Conservation (phyloP, 2,888 invertebrate species). For the Mesorhabditis belari region DNA sequence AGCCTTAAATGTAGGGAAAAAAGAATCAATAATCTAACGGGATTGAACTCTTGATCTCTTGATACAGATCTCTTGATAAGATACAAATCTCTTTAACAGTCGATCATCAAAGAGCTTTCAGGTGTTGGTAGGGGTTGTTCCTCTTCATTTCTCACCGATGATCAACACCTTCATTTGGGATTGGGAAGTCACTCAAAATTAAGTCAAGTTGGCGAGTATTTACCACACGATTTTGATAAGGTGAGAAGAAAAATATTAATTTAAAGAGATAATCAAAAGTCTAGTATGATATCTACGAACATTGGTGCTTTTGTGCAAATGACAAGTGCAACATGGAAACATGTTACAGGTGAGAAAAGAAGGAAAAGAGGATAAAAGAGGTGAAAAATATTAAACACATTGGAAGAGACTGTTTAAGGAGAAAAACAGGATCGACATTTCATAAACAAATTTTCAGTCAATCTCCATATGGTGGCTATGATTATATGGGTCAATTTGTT, state of each 20-base stretch:
- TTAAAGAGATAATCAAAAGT: slow-evolving; percentile 4
- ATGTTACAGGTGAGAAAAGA: slow-evolving; percentile 9
- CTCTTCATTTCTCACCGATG: slow-evolving; percentile 39
- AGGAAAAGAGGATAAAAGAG: background rate
- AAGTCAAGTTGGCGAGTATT: slow-evolving; percentile 35
- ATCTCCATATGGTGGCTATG: background rate
- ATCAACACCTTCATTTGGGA: slow-evolving; percentile 41
- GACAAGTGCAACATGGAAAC: slow-evolving; percentile 37
- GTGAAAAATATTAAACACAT: background rate
- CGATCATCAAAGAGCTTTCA: slow-evolving; percentile 2
- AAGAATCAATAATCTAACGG: too few relatives aligned
- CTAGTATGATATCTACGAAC: slow-evolving; percentile 40
- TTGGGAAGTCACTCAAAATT: slow-evolving; percentile 36
- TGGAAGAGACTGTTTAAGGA: background rate
- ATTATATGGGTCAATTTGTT: background rate
- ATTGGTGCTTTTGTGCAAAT: slow-evolving; percentile 48
- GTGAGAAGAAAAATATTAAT: slow-evolving; percentile 9
- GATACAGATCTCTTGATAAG: background rate
- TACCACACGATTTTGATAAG: slow-evolving; percentile 44
- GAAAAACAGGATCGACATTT: background rate
- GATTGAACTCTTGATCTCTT: too few relatives aligned
- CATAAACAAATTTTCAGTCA: background rate
- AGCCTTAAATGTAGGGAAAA: too few relatives aligned
- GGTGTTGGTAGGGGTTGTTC: slow-evolving; percentile 45
- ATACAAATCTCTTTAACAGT: background rate